Evolutionary conservation across 2,888 invertebrate species (phyloP).

Genomic region (Heliconius ismenius): DNA sequence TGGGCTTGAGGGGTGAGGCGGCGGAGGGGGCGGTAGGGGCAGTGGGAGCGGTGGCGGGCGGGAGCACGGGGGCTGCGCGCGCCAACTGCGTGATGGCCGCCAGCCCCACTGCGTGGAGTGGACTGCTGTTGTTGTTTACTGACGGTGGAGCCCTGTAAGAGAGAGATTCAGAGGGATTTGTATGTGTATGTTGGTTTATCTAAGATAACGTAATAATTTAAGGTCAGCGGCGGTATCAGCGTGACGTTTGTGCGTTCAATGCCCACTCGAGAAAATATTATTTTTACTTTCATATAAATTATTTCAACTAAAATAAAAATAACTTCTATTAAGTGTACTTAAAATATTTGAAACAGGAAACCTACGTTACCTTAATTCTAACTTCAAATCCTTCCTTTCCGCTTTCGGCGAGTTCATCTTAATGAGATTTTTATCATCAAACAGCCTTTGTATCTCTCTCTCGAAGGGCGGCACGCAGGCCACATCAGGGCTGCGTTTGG

Average conservation of each 20-base stretch:
- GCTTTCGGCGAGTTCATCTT: conserved; percentile 83
- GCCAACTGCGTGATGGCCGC: conserved; percentile 90
- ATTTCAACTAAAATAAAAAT: background rate
- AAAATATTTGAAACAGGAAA: background rate
- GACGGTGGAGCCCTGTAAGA: conserved; percentile 58
- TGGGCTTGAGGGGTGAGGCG: conserved; percentile 53
- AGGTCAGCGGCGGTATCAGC: too few relatives aligned
- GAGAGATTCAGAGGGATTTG: background rate
- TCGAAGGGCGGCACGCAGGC: conserved; percentile 86
- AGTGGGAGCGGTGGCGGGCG: conserved; percentile 48
- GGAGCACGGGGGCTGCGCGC: conserved; percentile 68
- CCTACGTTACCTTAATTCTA: conserved; percentile 73
- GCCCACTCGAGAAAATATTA: too few relatives aligned
- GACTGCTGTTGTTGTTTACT: conserved; percentile 83
- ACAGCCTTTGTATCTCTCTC: conserved; percentile 89
- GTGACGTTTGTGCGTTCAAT: too few relatives aligned
- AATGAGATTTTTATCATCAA: conserved; percentile 86
- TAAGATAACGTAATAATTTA: too few relatives aligned
- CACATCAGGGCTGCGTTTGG: conserved; percentile 76
- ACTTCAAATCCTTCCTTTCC: conserved; percentile 83
- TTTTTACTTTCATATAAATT: too few relatives aligned
- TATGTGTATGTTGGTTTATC: background rate
- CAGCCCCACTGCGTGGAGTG: conserved; percentile 87
- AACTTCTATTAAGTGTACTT: background rate
- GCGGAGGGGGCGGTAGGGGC: conserved; percentile 47